Base-by-base conservation (phyloP, 2,888 invertebrate genomes). In the Rhorus exstirpatorius region DNA sequence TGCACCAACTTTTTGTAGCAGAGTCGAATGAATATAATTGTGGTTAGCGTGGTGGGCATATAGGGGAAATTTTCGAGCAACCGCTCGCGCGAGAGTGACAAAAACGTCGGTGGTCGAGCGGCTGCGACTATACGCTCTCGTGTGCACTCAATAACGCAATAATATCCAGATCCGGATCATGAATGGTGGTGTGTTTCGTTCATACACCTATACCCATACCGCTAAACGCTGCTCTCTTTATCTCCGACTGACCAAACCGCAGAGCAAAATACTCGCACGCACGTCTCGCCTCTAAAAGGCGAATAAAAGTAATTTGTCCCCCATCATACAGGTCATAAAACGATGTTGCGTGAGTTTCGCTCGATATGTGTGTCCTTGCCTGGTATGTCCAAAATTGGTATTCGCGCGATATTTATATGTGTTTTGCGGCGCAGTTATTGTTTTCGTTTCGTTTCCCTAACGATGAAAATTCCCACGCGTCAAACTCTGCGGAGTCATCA, bases 391-490 rank as follows among this genome's bases (percentile, higher is more conserved):
- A 38, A 38, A 38, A 8, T 71, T 71, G 68, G 68, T 38, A 41
- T 38, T n/a, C 21, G 21, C 49, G 63, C 8, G 8, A 44, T 8
- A 31, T 14, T 24, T 8, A 8, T 1, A 49, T 61, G 31, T 41
- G 12, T 19, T 46, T 12, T 49, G 19, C 51, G 19, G 38, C 19
- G 8, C 21, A 14, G 51, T 55, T 63, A 46, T 63, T 19, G 38
- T 21, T 35, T 60, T n/a, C 41, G 38, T 49, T 55, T 46, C 74
- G n/a, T 71, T 75, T 53, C 46, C 65, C 14, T 77, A 83, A 84
- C 65, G 81, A 83, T 77, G 72, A 84, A 81, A 72, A 83, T 79
- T 84, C 84, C 74, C 84, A 84, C 84, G 84, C 63, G 51, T 51
- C 58, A 51, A 55, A 53, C n/a, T n/a, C n/a, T n/a, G n/a, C n/a